A percentile compares a stretch with the other conserved stretches of the same genome.
Evolutionary conservation across 2,888 invertebrate genomes (phyloP).

Genomic region (Neoascia interrupta): DNA sequence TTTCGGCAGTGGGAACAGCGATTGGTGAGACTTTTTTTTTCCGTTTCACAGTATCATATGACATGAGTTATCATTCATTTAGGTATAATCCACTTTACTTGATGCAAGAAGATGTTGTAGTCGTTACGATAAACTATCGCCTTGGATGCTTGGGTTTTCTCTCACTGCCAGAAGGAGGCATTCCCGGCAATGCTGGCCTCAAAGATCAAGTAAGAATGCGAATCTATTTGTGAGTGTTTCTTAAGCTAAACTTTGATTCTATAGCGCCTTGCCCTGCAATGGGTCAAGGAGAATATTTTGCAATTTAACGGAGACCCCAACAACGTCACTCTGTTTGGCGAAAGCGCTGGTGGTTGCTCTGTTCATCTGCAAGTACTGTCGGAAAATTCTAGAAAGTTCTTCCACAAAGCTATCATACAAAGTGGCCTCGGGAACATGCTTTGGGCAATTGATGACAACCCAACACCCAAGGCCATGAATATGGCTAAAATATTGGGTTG

Average conservation of each 20-base stretch:
- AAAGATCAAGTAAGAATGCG: constrained; percentile 70
- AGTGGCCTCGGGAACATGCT: constrained; percentile 67
- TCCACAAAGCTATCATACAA: constrained; percentile 71
- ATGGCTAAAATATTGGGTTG: constrained; percentile 70
- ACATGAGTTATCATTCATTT: not conserved
- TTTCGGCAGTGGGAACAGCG: constrained; percentile 73
- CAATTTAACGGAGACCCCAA: constrained; percentile 78
- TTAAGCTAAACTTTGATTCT: not conserved
- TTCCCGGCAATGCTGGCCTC: constrained; percentile 71
- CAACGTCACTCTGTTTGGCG: constrained; percentile 71
- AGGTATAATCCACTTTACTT: constrained; percentile 71
- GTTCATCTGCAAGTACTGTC: constrained; percentile 70
- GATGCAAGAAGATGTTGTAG: constrained; percentile 71
- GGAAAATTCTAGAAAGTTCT: constrained; percentile 67
- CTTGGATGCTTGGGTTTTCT: constrained; percentile 71
- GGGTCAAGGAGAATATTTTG: constrained; percentile 77
- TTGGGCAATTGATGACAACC: constrained; percentile 59
- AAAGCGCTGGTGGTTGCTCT: constrained; percentile 71
- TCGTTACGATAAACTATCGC: constrained; percentile 72
- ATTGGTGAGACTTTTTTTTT: constrained; percentile 72
- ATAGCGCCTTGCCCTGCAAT: constrained; percentile 78
- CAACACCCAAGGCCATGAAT: constrained; percentile 47
- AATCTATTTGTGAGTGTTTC: not conserved
- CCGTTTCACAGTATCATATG: not conserved
- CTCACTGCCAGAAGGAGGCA: constrained; percentile 67